Base-by-base conservation (phyloP, 1,140 invertebrate species). In the Lepidotrigona ventralis region DNA sequence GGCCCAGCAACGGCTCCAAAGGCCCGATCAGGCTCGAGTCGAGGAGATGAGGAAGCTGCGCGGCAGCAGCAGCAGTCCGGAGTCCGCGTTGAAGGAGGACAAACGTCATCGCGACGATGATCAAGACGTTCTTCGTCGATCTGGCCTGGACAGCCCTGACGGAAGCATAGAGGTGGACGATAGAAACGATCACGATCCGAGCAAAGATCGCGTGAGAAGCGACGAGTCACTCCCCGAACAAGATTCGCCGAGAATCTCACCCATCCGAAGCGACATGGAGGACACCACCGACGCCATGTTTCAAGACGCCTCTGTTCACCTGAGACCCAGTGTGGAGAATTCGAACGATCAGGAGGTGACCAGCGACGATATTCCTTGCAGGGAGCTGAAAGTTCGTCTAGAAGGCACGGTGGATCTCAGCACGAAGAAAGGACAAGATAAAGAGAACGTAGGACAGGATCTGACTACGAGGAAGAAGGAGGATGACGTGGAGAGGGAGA, bases 91-190 rank as follows among this genome's bases (percentile, higher is more conserved):
- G 6, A 93, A 93, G 68, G 89, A 91, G 33, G 91, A 92, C 15
- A 90, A 81, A 29, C 84, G 84, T 5, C 80, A 84, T 4, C 81
- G 75, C 39, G 90, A 85, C 79, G 88, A 88, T 75, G 85, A 86
- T 72, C 87, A 51, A 33, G 91, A 92, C 51, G 83, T 70, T 21
- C 79, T 89, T 9, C 78, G 56, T 19, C 72, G 85, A 84, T 85
- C 87, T 83, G 81, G 88, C 85, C 26, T 82, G n/a, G 93, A 93
- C 11, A 94, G 93, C 87, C 93, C 92, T 0, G 93, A 94, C 51
- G 93, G 92, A 2, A 94, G 93, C 56, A 93, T 94, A 53, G 93
- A 94, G n/a, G 93, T 94, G 0, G 93, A 94, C 78, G 92, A 92
- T 63, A 90, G 88, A 69, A 91, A 91, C 84, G 92, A 94, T 56